phyloP scores from a whole-genome alignment of 2,113 vertebrate species.

The Myrmophylax atrothorax region DNA sequence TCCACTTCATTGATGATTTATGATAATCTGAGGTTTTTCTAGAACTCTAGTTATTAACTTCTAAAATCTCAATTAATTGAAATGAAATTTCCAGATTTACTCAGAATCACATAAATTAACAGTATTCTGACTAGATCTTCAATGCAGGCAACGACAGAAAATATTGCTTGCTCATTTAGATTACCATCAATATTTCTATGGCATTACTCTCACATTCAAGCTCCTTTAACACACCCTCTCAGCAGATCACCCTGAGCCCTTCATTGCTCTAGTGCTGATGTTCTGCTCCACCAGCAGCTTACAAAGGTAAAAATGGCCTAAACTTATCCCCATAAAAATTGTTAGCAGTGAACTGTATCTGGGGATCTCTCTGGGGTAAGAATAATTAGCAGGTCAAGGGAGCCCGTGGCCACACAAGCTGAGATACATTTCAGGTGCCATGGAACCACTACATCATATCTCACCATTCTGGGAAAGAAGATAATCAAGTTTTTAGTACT shows the following conservation, averaged over 20 bases:
- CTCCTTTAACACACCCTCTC: not conserved
- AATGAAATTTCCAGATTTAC: not conserved
- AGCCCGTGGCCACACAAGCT: not conserved
- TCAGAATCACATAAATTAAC: not conserved
- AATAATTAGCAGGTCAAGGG: not conserved
- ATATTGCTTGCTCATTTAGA: not conserved
- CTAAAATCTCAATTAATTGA: not conserved
- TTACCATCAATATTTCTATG: not conserved
- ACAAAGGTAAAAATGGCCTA: not conserved
- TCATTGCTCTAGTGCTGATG: not conserved
- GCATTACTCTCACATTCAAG: accelerated
- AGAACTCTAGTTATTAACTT: not conserved
- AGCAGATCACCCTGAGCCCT: not conserved
- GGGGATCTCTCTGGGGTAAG: not conserved
- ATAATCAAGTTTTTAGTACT: not conserved
- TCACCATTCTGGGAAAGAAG: not conserved
- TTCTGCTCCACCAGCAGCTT: not conserved
- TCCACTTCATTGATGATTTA: not conserved
- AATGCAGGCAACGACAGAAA: not conserved
- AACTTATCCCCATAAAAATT: not conserved
- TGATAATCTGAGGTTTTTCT: not conserved
- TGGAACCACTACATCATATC: not conserved
- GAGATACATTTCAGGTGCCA: not conserved
- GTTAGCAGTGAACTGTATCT: not conserved
- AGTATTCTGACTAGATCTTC: not conserved